phyloP scores from a whole-genome alignment of 2,797 vertebrate genomes.

The Limosa lapponica region DNA sequence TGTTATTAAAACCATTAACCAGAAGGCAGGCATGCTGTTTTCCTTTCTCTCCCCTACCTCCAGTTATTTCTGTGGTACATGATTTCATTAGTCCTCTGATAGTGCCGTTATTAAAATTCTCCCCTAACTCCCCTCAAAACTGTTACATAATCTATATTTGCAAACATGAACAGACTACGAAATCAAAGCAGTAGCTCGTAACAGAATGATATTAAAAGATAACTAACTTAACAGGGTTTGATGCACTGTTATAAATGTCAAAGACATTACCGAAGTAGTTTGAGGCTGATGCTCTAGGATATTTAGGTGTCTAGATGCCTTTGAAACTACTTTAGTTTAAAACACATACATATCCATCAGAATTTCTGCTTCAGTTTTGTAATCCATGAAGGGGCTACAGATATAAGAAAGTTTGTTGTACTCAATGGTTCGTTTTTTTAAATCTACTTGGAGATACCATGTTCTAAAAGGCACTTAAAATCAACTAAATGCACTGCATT shows the following conservation, averaged over 20 bases:
- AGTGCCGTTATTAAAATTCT: not conserved
- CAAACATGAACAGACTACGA: not conserved
- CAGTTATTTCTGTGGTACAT: not conserved
- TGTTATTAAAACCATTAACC: not conserved
- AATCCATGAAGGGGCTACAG: not conserved
- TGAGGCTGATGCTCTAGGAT: not conserved
- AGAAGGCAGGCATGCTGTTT: not conserved
- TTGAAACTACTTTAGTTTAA: not conserved
- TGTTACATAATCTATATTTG: not conserved
- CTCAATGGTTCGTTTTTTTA: not conserved
- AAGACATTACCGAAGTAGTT: not conserved
- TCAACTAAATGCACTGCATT: not conserved
- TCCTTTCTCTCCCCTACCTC: not conserved
- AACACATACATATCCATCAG: not conserved
- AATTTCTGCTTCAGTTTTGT: not conserved
- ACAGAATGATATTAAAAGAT: not conserved
- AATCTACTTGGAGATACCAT: not conserved
- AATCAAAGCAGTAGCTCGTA: not conserved
- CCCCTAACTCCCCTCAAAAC: accelerated
- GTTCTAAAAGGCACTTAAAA: not conserved
- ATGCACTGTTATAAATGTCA: accelerated
- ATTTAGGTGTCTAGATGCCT: not conserved
- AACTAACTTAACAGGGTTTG: not conserved
- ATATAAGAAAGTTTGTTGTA: not conserved
- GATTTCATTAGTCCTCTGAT: not conserved